Percentiles rank a stretch among this genome's conserved stretches.
Evolutionary conservation across 2,797 vertebrate genomes (phyloP).

Genomic region (Antrozous pallidus): DNA sequence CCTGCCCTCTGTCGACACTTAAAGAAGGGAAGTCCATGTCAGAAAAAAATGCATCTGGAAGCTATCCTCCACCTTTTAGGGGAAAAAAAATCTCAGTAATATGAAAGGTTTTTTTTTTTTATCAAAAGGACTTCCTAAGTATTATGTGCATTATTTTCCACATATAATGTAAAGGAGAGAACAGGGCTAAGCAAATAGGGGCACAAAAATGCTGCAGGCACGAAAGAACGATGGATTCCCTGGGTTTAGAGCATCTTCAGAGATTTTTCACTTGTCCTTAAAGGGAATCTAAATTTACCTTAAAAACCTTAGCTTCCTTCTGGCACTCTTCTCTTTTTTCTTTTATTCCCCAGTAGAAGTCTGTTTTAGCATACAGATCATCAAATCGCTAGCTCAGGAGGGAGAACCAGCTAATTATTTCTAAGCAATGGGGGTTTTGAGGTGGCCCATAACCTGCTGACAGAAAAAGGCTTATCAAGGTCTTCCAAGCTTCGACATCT

Average conservation of each 20-base stretch:
- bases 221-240: slow-evolving; percentile 68
- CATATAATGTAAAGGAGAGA: slow-evolving; percentile 69
- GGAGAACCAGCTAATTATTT: slow-evolving; percentile 66
- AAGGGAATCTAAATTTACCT: slow-evolving; percentile 74
- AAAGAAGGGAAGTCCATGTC: slow-evolving; percentile 39
- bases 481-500: slow-evolving; percentile 42
- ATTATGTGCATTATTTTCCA: slow-evolving; percentile 74
- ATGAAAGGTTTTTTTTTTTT: slow-evolving; percentile 75
- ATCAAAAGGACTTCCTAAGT: slow-evolving; percentile 74
- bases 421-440: slow-evolving; percentile 49
- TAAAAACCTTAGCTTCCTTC: slow-evolving; percentile 70
- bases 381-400: slow-evolving; percentile 51
- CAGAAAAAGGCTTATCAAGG: slow-evolving; percentile 47
- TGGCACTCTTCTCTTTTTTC: slow-evolving; percentile 44
- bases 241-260: slow-evolving; percentile 66
- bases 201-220: slow-evolving; percentile 71
- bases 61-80: slow-evolving; percentile 64
- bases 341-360: slow-evolving; percentile 43
- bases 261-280: slow-evolving; percentile 73
- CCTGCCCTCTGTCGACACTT: slow-evolving; percentile 73
- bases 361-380: slow-evolving; percentile 46
- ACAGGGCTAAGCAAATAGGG: slow-evolving; percentile 66
- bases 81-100: slow-evolving; percentile 67
- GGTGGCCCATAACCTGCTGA: slow-evolving; percentile 11
- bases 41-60: slow-evolving; percentile 79